Conservation (phyloP, 2,113 vertebrate genomes). For the Cheilinus undulatus region DNA sequence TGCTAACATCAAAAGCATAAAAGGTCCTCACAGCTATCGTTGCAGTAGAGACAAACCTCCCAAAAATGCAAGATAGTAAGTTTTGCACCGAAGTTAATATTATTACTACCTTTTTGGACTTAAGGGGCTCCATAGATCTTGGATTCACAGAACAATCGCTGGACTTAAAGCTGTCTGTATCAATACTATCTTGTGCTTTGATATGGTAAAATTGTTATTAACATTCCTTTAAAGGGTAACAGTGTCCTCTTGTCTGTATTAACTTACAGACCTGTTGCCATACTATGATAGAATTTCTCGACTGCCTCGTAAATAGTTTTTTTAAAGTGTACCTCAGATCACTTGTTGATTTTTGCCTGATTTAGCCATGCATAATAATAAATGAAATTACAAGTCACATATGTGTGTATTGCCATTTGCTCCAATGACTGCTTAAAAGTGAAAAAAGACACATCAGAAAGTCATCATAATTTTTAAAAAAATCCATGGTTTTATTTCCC, state of each 20-base stretch:
- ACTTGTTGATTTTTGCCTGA: conserved; percentile 15
- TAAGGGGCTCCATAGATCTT: no score
- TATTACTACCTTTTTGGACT: no score
- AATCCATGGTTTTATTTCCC: no score
- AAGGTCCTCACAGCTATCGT: no score
- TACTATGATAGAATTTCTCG: conserved; percentile 1
- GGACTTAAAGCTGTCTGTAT: neutral
- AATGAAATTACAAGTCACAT: conserved; percentile 21
- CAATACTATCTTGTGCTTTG: conserved; percentile 8
- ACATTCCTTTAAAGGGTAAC: conserved; percentile 22
- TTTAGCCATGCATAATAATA: conserved; percentile 29
- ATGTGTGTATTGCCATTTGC: neutral
- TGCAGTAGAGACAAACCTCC: no score
- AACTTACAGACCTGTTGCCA: conserved; percentile 8
- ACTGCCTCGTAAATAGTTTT: conserved; percentile 42
- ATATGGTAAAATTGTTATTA: conserved; percentile 18
- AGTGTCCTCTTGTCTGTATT: conserved; percentile 8
- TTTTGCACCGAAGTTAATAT: no score
- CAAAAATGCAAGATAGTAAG: no score
- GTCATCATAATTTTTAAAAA: no score
- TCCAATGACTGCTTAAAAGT: neutral
- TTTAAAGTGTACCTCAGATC: conserved; percentile 60
- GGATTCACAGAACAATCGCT: no score
- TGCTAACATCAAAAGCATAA: no score
- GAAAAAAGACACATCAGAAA: no score